phyloP scores from a whole-genome alignment of 2,888 invertebrate species.

The Pegoplata infirma region DNA sequence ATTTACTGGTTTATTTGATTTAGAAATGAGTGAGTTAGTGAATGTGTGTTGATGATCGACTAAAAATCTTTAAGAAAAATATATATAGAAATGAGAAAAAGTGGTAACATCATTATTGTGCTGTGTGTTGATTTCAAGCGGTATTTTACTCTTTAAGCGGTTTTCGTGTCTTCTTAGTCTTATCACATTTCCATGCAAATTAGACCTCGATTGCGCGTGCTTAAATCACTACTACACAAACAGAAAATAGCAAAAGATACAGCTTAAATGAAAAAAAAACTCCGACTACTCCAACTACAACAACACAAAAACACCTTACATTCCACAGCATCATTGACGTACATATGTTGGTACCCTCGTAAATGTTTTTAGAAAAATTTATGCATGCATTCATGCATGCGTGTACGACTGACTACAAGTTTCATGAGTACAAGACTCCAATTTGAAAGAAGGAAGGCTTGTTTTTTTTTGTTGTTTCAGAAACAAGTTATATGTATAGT shows the following conservation, averaged over 20 bases:
- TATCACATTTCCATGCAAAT: conserved; percentile 73
- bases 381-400: conserved; percentile 11
- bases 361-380: not conserved
- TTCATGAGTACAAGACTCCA: not conserved
- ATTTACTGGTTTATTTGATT: conserved; percentile 47
- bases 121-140: not conserved
- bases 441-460: not conserved
- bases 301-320: conserved; percentile 19
- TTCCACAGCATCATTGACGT: conserved; percentile 15
- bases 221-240: conserved; percentile 3
- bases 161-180: conserved; percentile 39
- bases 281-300: too few relatives aligned
- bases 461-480: not conserved
- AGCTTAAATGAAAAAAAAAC: too few relatives aligned
- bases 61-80: not conserved
- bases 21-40: conserved; percentile 8
- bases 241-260: too few relatives aligned
- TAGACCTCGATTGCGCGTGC: conserved; percentile 67
- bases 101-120: not conserved
- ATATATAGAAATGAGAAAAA: conserved; percentile 1
- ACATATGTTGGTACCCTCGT: too few relatives aligned
- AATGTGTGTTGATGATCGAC: not conserved
- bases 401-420: not conserved
- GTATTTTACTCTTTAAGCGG: conserved; percentile 15
- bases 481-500: conserved; percentile 15